A percentile compares a stretch with the other conserved stretches of the same genome.
phyloP scores from a whole-genome alignment of 2,113 vertebrate genomes.

The Silurus glanis region DNA sequence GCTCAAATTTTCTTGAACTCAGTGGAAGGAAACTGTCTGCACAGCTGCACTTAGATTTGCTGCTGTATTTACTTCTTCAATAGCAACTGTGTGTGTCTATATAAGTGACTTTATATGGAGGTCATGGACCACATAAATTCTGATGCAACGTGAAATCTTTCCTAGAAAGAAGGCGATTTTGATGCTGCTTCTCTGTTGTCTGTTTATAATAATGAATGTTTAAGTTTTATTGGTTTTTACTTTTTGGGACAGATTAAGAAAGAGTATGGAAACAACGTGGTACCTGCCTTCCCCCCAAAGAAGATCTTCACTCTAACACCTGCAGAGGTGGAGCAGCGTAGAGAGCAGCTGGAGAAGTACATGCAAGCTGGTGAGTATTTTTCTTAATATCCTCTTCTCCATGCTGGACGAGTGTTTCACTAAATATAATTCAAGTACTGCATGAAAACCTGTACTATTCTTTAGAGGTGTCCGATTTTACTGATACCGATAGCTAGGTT shows the following conservation, averaged over 20 bases:
- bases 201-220: not conserved
- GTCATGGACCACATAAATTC: not conserved
- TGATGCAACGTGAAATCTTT: not conserved
- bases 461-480: too few relatives aligned
- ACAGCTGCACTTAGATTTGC: not conserved
- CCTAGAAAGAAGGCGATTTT: not conserved
- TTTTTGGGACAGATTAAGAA: constrained; percentile 82
- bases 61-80: not conserved
- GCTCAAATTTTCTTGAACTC: not conserved
- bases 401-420: not conserved
- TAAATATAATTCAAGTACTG: not conserved
- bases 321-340: constrained; percentile 90
- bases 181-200: not conserved
- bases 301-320: constrained; percentile 97
- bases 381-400: not conserved
- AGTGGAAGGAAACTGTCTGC: not conserved
- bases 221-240: constrained; percentile 38
- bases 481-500: too few relatives aligned
- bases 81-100: not conserved
- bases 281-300: constrained; percentile 94
- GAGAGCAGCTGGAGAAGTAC: constrained; percentile 98
- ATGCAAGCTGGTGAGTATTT: constrained; percentile 91
- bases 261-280: constrained; percentile 91
- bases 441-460: not conserved
- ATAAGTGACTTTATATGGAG: not conserved